Base-by-base conservation (phyloP, 1,140 invertebrate genomes). In the Zaprionus inermis region DNA sequence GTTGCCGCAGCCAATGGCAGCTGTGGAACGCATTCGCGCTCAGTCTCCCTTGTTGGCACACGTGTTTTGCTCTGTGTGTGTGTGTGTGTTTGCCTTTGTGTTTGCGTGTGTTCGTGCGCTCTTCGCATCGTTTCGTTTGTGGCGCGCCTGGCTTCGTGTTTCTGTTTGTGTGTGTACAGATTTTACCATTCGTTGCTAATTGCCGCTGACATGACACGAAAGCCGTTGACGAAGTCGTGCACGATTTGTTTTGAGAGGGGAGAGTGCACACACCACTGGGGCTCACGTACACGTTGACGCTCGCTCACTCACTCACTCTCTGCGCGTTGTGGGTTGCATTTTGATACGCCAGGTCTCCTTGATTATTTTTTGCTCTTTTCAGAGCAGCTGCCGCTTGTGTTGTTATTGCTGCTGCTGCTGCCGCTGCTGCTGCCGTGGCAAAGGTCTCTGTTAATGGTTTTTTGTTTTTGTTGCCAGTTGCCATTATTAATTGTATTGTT, bases 291-390 rank as follows among this genome's bases (percentile, higher is more conserved):
- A 38, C n/a, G n/a, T n/a, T n/a, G n/a, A n/a, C n/a, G n/a, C 44
- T 20, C 28, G 56, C 57, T 36, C 20, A 76, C 51, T 59, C 52
- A 38, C 20, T 72, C 61, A 55, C 56, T 20, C 64, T 72, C 49
- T 76, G 63, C 54, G 11, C 44, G 30, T 88, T 89, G 84, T 90
- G 84, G 84, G 84, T 89, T 89, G 84, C 84, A 58, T 89, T 89
- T 89, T 89, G 85, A 89, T 90, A 89, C 85, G 84, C 84, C 81
- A 71, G 81, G 79, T 82, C 60, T 38, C 14, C 71, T 60, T 72
- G 72, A 55, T 67, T 56, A 54, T 57, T 57, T 57, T 78, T 74
- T 89, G 78, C 77, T 80, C 80, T 80, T 81, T 86, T 88, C 30
- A 10, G 32, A 74, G 56, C 61, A 72, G 76, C 83, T 79, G 84